Base-by-base conservation (phyloP, 1,140 invertebrate species). In the Coelopa frigida region DNA sequence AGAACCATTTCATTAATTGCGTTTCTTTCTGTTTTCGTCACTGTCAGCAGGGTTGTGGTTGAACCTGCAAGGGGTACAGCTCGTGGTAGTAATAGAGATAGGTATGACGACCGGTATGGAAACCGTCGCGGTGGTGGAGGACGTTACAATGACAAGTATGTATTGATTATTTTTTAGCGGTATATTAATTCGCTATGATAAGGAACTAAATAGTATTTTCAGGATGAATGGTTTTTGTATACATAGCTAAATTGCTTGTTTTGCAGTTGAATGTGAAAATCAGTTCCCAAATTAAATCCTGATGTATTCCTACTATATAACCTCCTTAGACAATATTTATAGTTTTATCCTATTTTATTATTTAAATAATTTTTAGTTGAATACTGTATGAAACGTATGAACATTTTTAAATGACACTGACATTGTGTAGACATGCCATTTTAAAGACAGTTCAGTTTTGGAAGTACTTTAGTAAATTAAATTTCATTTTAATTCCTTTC, bases 21-120 rank as follows among this genome's bases (percentile, higher is more conserved):
- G n/a, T 41, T 52, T 18, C 43, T 18, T 42, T 31, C 37, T 46
- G 11, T 5, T 33, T 20, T 52, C 55, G 54, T 58, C 53, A n/a
- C 50, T 78, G 80, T n/a, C n/a, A n/a, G 96, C 80, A 89, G 87
- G 77, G 84, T 91, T 69, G 84, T 85, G 75, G 84, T 90, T 73
- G 87, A 90, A 77, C 84, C 85, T 77, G 87, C 87, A 65, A 74
- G 84, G 58, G 85, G 86, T 70, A 61, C 56, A 48, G 59, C 63
- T 22, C 57, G 63, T 14, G 61, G 61, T 45, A 59, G 63, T 48
- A 59, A 64, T 46, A 53, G 63, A 44, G 63, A 68, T 46, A 56
- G 64, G 27, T 68, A 68, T 37, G 64, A 68, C 36, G 74, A 76
- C 55, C 72, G 74, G 45, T 74, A 75, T 59, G 70, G 73, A 48